These are phyloP conservation scores for Borostomias antarcticus DNA, from an alignment of 2,797 vertebrate species.

Conservation along the genomic window DNA sequence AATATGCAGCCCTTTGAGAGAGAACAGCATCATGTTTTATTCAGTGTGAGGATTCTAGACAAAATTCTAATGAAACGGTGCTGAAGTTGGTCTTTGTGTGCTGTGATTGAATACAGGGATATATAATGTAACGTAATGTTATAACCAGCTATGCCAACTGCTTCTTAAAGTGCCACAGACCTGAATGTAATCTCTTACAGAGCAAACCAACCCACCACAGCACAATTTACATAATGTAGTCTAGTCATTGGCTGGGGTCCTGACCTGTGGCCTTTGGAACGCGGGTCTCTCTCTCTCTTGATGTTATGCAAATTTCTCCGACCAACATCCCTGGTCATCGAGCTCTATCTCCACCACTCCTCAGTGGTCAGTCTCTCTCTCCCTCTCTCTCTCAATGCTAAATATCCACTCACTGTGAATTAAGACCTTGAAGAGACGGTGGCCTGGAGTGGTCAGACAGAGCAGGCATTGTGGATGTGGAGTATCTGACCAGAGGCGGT, in stretches of 20 bases:
- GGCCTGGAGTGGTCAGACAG: conserved; percentile 32
- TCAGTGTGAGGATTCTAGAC: not conserved
- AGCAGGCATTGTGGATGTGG: not conserved
- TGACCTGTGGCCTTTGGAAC: conserved; percentile 34
- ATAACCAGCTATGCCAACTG: conserved; percentile 54
- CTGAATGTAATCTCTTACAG: conserved; percentile 57
- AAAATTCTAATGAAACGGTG: not conserved
- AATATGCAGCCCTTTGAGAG: conserved; percentile 49
- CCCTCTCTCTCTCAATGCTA: conserved; percentile 61
- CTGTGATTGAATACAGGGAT: conserved; percentile 34
- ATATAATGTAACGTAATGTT: not conserved
- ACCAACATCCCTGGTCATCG: conserved; percentile 32
- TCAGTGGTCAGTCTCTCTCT: conserved; percentile 9
- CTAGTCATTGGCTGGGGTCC: conserved; percentile 43
- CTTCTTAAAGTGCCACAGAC: conserved; percentile 30
- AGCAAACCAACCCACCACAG: conserved; percentile 39
- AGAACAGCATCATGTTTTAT: conserved; percentile 12
- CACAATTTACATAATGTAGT: conserved; percentile 50
- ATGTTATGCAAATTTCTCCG: conserved; percentile 64
- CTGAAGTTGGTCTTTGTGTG: conserved; percentile 16
- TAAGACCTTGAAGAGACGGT: conserved; percentile 20
- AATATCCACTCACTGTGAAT: conserved; percentile 75
- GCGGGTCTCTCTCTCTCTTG: conserved; percentile 42
- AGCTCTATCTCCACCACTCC: conserved; percentile 37
- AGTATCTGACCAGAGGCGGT: not conserved